Percentiles rank a stretch among this genome's conserved stretches.
phyloP scores from a whole-genome alignment of 30 jellyfish, hydroid and myxozoan species.

The Pseudorhiza aurosa region DNA sequence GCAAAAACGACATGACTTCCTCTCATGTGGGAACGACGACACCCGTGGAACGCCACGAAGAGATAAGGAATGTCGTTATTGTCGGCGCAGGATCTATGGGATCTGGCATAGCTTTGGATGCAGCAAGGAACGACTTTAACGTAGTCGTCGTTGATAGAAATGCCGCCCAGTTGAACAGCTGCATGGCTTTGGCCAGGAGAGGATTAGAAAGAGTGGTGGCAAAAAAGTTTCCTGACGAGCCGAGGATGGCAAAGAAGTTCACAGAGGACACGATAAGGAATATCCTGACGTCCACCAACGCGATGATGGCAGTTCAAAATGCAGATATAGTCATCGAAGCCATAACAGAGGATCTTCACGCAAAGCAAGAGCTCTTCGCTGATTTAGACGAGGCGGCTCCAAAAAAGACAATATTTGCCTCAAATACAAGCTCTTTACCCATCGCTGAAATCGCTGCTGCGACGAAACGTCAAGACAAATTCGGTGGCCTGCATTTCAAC shows the following conservation, averaged over 20 bases:
- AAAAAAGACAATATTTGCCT: constrained; percentile 69
- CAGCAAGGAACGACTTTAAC: constrained; percentile 82
- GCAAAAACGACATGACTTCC: constrained; percentile 22
- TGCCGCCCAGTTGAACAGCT: constrained; percentile 68
- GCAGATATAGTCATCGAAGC: constrained; percentile 92
- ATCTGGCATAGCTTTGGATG: constrained; percentile 84
- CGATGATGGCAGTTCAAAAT: constrained; percentile 66
- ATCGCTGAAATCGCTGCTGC: constrained; percentile 67
- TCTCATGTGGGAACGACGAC: constrained; percentile 64
- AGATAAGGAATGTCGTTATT: constrained; percentile 72
- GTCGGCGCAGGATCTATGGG: constrained; percentile 97
- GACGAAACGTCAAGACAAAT: constrained; percentile 64
- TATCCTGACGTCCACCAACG: constrained; percentile 71
- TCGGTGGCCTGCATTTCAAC: constrained; percentile 91
- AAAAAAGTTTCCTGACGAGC: constrained; percentile 91
- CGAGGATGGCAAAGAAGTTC: constrained; percentile 81
- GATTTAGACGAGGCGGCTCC: constrained; percentile 85
- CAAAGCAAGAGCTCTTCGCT: constrained; percentile 63
- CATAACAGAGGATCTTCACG: constrained; percentile 62
- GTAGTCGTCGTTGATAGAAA: constrained; percentile 80
- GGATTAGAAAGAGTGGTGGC: constrained; percentile 60
- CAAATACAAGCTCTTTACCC: constrained; percentile 80
- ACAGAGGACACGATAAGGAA: constrained; percentile 69
- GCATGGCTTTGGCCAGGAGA: constrained; percentile 68
- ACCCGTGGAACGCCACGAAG: constrained; percentile 51